phyloP scores from a whole-genome alignment of 2,113 vertebrate genomes.

The Daubentonia madagascariensis region DNA sequence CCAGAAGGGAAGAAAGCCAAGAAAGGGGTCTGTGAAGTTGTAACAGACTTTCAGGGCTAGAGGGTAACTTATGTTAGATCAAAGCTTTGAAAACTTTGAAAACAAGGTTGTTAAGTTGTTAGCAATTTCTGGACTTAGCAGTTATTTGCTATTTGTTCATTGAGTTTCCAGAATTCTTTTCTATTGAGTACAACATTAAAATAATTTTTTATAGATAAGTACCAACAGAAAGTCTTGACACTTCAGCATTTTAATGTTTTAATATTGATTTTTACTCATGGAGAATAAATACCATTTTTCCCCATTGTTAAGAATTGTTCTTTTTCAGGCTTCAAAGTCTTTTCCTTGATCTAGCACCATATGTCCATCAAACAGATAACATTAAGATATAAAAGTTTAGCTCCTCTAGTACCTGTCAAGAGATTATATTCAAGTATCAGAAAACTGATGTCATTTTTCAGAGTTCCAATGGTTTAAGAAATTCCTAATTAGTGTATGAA shows the following conservation, averaged over 20 bases:
- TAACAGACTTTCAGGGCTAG: neutral
- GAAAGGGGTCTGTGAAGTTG: neutral
- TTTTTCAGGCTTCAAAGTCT: neutral
- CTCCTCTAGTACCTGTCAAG: neutral
- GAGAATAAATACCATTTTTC: neutral
- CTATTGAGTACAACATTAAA: neutral
- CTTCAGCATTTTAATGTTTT: neutral
- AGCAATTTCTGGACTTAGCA: neutral
- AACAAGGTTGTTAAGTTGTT: neutral
- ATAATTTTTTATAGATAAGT: neutral
- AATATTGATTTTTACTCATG: neutral
- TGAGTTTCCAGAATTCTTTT: neutral
- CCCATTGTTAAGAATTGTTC: neutral
- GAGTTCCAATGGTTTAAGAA: neutral
- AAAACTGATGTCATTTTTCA: neutral
- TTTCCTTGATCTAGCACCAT: neutral
- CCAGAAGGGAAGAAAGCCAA: neutral
- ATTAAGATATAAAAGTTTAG: neutral
- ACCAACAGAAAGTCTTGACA: neutral
- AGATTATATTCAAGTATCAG: neutral
- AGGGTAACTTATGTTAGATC: neutral
- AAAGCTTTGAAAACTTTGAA: slow-evolving; percentile 21
- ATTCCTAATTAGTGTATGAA: neutral
- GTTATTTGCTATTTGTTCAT: neutral
- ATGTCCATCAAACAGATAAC: neutral